Conservation (phyloP, 2,113 vertebrate species). For the Ictidomys tridecemlineatus region DNA sequence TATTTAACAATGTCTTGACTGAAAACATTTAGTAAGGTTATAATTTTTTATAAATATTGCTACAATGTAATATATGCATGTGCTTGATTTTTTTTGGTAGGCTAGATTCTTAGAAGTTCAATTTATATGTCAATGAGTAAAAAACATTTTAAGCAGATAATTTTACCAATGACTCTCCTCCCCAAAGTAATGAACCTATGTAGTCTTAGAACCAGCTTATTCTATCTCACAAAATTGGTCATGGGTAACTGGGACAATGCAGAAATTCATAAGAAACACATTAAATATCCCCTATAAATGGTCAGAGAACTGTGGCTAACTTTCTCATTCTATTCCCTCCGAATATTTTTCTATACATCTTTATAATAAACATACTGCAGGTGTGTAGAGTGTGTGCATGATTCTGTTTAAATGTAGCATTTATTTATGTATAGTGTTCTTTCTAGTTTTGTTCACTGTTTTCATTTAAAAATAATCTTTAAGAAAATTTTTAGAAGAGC, state of each 20-base stretch:
- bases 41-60: constrained; percentile 35
- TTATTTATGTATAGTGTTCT: background rate
- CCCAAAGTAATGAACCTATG: background rate
- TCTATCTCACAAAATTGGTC: background rate
- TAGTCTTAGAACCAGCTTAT: background rate
- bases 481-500: background rate
- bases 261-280: background rate
- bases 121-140: background rate
- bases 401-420: background rate
- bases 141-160: background rate
- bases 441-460: background rate
- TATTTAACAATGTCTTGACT: constrained; percentile 18
- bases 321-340: background rate
- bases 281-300: background rate
- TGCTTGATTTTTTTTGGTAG: constrained; percentile 4
- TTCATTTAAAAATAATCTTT: background rate
- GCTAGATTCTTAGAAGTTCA: background rate
- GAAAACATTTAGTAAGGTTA: background rate
- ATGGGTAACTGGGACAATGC: background rate
- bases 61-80: background rate
- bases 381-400: background rate
- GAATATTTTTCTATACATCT: background rate
- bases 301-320: background rate
- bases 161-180: background rate
- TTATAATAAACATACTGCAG: background rate